Evolutionary conservation across 2,113 vertebrate species (phyloP).

Genomic region (Aramus guarauna): DNA sequence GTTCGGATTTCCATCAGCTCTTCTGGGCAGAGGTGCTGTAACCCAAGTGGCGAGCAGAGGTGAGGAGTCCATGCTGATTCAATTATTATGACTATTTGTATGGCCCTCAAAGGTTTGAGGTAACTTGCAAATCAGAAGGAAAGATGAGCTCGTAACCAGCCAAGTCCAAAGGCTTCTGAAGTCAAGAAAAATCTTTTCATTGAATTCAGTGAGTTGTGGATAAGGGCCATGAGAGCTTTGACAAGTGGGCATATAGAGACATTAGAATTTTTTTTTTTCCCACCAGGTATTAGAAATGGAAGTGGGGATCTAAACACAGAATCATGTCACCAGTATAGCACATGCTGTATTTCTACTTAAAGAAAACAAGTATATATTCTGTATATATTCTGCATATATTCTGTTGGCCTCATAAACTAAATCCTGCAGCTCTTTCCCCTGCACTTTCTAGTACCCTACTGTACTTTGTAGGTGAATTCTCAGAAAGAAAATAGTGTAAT

Average conservation of each 20-base stretch:
- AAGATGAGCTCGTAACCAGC: neutral
- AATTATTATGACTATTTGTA: neutral
- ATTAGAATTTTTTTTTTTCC: neutral
- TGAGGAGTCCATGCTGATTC: neutral
- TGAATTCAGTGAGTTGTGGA: neutral
- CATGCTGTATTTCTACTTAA: neutral
- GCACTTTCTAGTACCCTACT: neutral
- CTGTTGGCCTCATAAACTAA: neutral
- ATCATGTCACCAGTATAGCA: neutral
- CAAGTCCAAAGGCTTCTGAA: neutral
- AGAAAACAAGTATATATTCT: neutral
- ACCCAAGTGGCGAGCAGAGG: neutral
- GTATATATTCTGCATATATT: neutral
- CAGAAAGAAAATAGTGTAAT: conserved; percentile 6
- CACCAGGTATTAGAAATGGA: fast-evolving
- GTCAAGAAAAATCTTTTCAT: neutral
- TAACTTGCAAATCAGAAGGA: neutral
- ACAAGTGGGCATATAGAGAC: neutral
- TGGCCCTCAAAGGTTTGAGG: neutral
- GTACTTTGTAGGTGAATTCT: neutral
- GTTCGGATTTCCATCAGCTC: neutral
- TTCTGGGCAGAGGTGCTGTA: neutral
- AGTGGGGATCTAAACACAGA: neutral
- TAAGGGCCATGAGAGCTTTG: neutral
- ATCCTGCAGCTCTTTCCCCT: neutral